Percentiles rank a stretch among this genome's conserved stretches.
Conservation (phyloP, 2,797 vertebrate species). For the Malacoctenus gilli region DNA sequence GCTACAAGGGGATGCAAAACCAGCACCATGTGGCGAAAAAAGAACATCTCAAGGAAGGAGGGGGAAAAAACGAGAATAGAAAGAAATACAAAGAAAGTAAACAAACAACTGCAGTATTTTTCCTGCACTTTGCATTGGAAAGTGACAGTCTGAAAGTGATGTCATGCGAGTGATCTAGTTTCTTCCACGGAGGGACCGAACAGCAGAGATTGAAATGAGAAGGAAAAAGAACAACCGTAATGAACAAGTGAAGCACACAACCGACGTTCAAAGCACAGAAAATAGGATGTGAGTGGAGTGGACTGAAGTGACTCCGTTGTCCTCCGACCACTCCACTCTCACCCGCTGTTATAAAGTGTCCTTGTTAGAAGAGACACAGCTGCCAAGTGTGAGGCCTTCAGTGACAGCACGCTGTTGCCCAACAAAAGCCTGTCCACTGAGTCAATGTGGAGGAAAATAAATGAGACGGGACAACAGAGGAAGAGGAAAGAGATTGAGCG, state of each 20-base stretch:
- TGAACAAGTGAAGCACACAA: conserved; percentile 8
- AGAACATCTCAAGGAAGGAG: conserved; percentile 4
- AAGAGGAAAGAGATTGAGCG: conserved; percentile 42
- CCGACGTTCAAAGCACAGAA: not conserved
- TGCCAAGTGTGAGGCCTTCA: conserved; percentile 43
- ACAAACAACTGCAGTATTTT: too few relatives aligned
- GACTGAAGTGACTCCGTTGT: conserved; percentile 27
- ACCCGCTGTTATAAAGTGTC: conserved; percentile 27
- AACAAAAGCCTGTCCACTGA: conserved; percentile 23
- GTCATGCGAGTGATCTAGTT: conserved; percentile 16
- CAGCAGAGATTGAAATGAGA: not conserved
- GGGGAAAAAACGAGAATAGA: too few relatives aligned
- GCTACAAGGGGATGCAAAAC: conserved; percentile 13
- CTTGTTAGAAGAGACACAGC: conserved; percentile 45
- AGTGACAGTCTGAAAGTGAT: conserved; percentile 35
- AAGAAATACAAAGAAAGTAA: conserved; percentile 5
- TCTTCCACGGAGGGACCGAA: conserved; percentile 3
- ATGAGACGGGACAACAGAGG: conserved; percentile 26
- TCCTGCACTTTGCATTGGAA: conserved; percentile 8
- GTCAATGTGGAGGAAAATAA: conserved; percentile 32
- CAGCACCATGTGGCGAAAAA: conserved; percentile 7
- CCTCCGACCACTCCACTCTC: conserved; percentile 17
- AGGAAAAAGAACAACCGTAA: conserved; percentile 17
- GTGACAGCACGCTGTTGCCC: conserved; percentile 41
- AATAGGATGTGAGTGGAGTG: not conserved